These are phyloP conservation scores for Zaprionus lachaisei DNA, from an alignment of 1,140 invertebrate species.

Conservation along the genomic window DNA sequence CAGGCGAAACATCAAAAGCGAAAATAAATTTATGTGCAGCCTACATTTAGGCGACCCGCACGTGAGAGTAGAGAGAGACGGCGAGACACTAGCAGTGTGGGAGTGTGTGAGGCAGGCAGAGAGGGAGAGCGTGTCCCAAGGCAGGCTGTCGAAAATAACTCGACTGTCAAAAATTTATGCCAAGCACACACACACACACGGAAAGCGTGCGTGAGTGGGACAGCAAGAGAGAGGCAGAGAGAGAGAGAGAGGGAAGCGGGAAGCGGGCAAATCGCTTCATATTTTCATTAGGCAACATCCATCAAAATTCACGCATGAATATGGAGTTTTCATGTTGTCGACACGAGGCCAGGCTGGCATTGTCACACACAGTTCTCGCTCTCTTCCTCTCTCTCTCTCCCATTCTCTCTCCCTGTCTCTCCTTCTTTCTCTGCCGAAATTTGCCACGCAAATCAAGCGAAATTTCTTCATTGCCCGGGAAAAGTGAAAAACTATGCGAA, in stretches of 20 bases:
- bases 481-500: conserved; percentile 50
- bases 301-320: conserved; percentile 78
- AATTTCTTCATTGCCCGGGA: conserved; percentile 33
- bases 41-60: conserved; percentile 59
- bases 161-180: conserved; percentile 71
- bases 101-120: not conserved
- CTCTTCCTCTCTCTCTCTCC: not conserved
- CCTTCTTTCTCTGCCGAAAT: not conserved
- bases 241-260: conserved; percentile 2
- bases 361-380: conserved; percentile 44
- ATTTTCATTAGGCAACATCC: conserved; percentile 75
- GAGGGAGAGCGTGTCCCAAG: conserved; percentile 17
- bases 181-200: conserved; percentile 52
- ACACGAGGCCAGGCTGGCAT: conserved; percentile 41
- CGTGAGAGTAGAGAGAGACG: conserved; percentile 11
- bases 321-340: conserved; percentile 61
- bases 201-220: conserved; percentile 18
- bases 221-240: conserved; percentile 3
- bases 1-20: conserved; percentile 51
- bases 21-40: conserved; percentile 65
- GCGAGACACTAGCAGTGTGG: not conserved
- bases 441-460: conserved; percentile 27
- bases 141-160: conserved; percentile 66
- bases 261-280: conserved; percentile 37
- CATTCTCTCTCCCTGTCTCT: not conserved